phyloP scores from a whole-genome alignment of 2,888 invertebrate genomes.

The Mamestra brassicae region DNA sequence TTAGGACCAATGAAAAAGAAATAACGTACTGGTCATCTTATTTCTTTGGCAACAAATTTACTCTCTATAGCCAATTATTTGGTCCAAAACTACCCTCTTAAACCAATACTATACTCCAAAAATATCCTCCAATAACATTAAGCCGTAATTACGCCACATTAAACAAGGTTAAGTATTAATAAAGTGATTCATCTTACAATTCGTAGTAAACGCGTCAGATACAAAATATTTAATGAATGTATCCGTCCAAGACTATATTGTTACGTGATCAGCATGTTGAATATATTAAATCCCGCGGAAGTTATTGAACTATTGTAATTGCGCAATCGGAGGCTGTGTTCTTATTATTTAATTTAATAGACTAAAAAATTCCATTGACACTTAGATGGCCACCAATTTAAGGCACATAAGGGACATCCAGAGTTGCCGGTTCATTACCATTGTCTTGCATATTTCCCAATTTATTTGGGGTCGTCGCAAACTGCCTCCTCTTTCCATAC shows the following conservation, averaged over 20 bases:
- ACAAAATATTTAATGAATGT: constrained; percentile 54
- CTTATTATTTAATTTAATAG: constrained; percentile 21
- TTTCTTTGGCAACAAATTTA: constrained; percentile 14
- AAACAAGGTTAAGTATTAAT: constrained; percentile 31
- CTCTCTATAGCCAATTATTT: neutral
- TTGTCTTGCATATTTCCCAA: too few species aligned
- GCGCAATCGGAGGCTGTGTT: constrained; percentile 45
- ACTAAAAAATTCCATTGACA: neutral
- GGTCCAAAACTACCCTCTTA: neutral
- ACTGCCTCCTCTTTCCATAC: too few species aligned
- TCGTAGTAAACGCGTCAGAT: constrained; percentile 53
- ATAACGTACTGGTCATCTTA: neutral
- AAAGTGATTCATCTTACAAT: constrained; percentile 52
- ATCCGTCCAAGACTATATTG: constrained; percentile 29
- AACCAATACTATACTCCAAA: neutral
- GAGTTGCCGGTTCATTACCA: too few species aligned
- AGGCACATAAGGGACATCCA: neutral
- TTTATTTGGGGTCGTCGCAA: too few species aligned
- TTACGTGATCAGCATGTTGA: constrained; percentile 55
- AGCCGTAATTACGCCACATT: constrained; percentile 56
- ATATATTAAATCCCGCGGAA: constrained; percentile 57
- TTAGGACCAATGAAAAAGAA: neutral
- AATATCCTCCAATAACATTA: neutral
- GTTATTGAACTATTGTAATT: constrained; percentile 64
- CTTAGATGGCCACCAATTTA: neutral